Base-by-base conservation (phyloP, 2,888 invertebrate species). In the Phortica magna region DNA sequence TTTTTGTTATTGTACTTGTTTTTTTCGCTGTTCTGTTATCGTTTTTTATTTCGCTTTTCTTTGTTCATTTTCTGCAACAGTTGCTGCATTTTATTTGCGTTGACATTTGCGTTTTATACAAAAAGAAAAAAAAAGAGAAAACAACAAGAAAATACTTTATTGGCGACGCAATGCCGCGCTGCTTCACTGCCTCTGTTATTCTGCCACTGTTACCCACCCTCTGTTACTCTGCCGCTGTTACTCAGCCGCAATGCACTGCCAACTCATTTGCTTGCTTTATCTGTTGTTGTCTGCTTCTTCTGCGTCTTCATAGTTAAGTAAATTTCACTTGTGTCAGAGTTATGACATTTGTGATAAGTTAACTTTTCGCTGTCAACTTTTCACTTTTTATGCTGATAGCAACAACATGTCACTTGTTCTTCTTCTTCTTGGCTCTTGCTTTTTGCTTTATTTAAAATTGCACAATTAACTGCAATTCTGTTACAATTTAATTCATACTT, bases 301-400 rank as follows among this genome's bases (percentile, higher is more conserved):
- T 31, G 7, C 22, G 7, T 64, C 39, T 31, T 10, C 39, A 12
- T 31, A 22, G 64, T 64, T 43, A 68, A 19, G 22, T 68, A 43
- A 43, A 14, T 19, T 68, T 17, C 3, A 12, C 42, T 64, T 48
- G 48, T 59, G 67, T 43, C 68, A 43, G 68, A 48, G 19, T 43
- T 61, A 68, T 68, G 42, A 48, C 43, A 68, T 68, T 68, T 68
- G 17, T 43, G 68, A 68, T 19, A 68, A 68, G 68, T 43, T 68
- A 68, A 42, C 68, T 39, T 68, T 42, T 10, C 17, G 19, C 43
- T 41, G 41, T 68, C 19, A 39, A 65, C 65, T 65, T 65, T 65
- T 10, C 31, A 31, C 31, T 31, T 31, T 31, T 31, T 2, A 31
- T 31, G 31, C 31, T 48, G 48, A 48, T 48, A 3, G 48, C 48